Evolutionary conservation across 2,113 vertebrate species (phyloP).

Genomic region (Mugil cephalus): DNA sequence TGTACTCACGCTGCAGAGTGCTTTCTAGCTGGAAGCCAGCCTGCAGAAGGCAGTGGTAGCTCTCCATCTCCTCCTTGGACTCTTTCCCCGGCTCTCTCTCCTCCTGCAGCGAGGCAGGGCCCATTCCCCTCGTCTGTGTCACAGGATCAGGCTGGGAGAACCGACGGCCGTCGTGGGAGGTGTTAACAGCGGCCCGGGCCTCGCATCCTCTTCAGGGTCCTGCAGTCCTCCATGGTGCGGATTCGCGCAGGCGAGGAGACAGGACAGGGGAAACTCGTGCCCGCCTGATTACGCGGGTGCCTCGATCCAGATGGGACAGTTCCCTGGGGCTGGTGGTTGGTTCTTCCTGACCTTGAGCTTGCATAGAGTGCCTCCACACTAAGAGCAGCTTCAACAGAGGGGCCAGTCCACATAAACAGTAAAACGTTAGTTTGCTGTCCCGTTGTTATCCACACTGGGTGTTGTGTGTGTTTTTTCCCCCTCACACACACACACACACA

Average conservation of each 20-base stretch:
- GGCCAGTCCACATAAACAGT: conserved; percentile 38
- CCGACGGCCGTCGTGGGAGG: conserved; percentile 25
- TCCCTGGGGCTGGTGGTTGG: conserved; percentile 42
- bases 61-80: conserved; percentile 85
- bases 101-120: conserved; percentile 77
- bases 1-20: conserved; percentile 86
- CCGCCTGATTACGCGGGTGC: conserved; percentile 38
- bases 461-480: conserved; percentile 23
- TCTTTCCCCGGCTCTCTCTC: conserved; percentile 68
- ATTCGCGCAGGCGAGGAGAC: conserved; percentile 2
- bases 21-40: conserved; percentile 85
- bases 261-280: conserved; percentile 10
- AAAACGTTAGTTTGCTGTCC: conserved; percentile 35
- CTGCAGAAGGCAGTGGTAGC: conserved; percentile 88
- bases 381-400: conserved; percentile 41
- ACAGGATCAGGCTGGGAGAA: conserved; percentile 42
- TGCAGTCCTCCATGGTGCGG: conserved; percentile 9
- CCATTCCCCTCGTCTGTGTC: conserved; percentile 73
- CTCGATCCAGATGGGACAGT: conserved; percentile 23
- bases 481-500: neutral
- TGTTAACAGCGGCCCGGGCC: conserved; percentile 47
- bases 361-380: conserved; percentile 53
- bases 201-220: conserved; percentile 72
- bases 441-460: conserved; percentile 22
- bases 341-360: conserved; percentile 73